Evolutionary conservation across 2,113 vertebrate genomes (phyloP).

Genomic region (Mirounga angustirostris): DNA sequence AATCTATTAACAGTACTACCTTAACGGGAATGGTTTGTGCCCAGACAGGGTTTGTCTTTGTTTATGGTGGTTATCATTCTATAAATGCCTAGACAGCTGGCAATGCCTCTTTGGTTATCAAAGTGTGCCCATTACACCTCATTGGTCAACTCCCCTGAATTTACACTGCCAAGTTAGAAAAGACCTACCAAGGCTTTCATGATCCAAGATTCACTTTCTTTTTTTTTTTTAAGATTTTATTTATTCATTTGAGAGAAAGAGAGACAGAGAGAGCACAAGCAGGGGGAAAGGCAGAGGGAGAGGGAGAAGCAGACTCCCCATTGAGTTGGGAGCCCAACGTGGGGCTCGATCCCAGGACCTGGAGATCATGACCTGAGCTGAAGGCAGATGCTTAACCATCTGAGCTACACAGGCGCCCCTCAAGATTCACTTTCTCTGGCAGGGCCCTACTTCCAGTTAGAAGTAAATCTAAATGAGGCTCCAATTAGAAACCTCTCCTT

Average conservation of each 20-base stretch:
- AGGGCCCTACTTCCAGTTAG: not conserved
- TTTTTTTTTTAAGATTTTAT: not conserved
- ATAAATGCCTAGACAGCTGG: not conserved
- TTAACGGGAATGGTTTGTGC: not conserved
- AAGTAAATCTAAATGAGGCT: not conserved
- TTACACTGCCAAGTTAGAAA: not conserved
- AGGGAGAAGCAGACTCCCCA: no score
- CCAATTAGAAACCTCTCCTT: not conserved
- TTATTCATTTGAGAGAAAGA: no score
- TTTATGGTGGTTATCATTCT: not conserved
- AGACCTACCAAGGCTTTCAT: not conserved
- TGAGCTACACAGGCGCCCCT: no score
- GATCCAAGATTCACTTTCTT: not conserved
- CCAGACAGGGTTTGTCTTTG: not conserved
- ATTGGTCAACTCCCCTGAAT: not conserved
- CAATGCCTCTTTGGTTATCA: not conserved
- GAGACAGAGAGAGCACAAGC: no score
- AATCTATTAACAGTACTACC: not conserved
- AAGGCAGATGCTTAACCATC: no score
- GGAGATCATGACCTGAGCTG: no score
- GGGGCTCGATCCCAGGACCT: no score
- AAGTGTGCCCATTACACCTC: not conserved
- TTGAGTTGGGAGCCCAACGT: no score
- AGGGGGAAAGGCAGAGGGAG: no score
- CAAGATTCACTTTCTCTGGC: not conserved